These are phyloP conservation scores for Bolborhynchus lineola DNA, from an alignment of 2,113 vertebrate species.

Conservation along the genomic window DNA sequence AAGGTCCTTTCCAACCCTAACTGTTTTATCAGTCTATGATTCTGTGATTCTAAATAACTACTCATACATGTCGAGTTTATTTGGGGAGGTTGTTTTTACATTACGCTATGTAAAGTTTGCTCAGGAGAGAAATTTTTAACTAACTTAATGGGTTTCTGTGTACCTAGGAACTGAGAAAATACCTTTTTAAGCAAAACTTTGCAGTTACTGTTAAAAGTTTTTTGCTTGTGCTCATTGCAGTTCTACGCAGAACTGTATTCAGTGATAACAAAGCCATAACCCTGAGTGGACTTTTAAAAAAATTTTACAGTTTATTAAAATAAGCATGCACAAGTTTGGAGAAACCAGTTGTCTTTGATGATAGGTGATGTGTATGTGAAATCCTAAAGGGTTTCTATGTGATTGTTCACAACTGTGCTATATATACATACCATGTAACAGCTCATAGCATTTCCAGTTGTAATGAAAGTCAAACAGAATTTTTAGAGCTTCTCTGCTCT, in stretches of 20 bases:
- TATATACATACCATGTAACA: neutral
- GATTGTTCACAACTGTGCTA: neutral
- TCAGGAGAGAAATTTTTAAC: neutral
- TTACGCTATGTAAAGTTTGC: neutral
- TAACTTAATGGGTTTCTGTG: neutral
- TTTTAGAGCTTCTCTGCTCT: neutral
- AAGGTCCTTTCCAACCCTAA: too few species aligned
- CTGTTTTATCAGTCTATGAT: too few species aligned
- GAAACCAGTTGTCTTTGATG: neutral
- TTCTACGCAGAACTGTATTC: neutral
- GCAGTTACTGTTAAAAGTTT: neutral
- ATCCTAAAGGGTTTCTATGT: neutral
- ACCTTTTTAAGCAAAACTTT: neutral
- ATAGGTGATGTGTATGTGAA: neutral
- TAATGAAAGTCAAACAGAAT: neutral
- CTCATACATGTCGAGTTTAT: accelerated
- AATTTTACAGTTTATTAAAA: neutral
- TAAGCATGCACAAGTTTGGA: neutral
- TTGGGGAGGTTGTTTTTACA: neutral
- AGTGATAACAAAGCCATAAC: neutral
- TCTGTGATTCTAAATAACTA: neutral
- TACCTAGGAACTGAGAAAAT: neutral
- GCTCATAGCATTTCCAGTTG: neutral
- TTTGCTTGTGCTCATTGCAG: neutral
- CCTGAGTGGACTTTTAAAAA: neutral